A percentile compares a stretch with the other conserved stretches of the same genome.
Conservation (phyloP, 92 coral and sea anemone genomes). For the Porites evermanni region DNA sequence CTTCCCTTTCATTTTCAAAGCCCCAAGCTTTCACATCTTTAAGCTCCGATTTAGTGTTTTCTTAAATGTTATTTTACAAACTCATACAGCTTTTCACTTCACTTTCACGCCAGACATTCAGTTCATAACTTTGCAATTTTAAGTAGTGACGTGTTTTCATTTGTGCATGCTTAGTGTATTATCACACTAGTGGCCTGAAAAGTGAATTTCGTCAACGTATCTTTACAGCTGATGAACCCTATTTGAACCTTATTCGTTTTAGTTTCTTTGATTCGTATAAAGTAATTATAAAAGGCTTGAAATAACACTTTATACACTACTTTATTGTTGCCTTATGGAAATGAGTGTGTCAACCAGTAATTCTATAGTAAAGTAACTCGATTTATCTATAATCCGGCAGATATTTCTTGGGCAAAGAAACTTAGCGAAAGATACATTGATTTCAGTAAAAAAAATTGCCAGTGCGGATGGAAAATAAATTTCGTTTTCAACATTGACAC, state of each 20-base stretch:
- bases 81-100: background rate
- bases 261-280: too few relatives aligned
- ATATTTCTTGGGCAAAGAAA: background rate
- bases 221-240: background rate
- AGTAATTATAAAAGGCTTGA: too few relatives aligned
- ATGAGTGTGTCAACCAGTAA: background rate
- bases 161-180: slow-evolving; percentile 9
- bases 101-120: background rate
- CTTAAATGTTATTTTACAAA: slow-evolving; percentile 1
- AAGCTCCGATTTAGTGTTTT: background rate
- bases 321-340: background rate
- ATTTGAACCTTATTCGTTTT: background rate
- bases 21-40: background rate
- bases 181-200: background rate
- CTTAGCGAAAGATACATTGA: background rate
- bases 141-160: background rate
- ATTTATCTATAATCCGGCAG: background rate
- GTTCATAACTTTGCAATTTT: background rate
- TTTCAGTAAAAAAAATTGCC: background rate
- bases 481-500: background rate
- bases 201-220: background rate
- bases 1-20: slow-evolving; percentile 12
- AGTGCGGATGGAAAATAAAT: background rate
- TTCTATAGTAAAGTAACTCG: background rate
- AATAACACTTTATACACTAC: too few relatives aligned